Conservation (phyloP, 2,888 invertebrate genomes). For the Diplolepis rosae region DNA sequence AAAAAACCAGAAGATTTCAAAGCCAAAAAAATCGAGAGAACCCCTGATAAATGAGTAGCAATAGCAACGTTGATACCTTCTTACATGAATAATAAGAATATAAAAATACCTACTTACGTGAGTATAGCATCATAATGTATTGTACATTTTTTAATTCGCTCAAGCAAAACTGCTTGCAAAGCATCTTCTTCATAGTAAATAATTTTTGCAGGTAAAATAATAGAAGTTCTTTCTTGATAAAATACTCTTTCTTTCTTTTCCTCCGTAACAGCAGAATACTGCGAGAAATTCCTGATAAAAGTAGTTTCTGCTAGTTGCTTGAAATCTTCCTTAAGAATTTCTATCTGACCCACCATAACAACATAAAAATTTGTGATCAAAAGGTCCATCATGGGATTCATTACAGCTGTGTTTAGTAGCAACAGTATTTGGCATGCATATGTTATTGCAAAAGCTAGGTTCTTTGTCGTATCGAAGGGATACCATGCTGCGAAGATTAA, state of each 20-base stretch:
- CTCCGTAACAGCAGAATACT: no score
- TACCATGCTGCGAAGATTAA: background rate
- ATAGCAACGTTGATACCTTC: no score
- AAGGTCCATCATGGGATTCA: background rate
- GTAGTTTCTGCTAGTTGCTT: background rate
- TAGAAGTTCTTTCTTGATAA: no score
- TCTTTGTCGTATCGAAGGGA: background rate
- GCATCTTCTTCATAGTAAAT: background rate
- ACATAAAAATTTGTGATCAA: conserved; percentile 1
- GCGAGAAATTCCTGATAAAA: no score
- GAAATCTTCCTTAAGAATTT: conserved; percentile 16
- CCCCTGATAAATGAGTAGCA: no score
- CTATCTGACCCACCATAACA: background rate
- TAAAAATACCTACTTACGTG: background rate
- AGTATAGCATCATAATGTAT: background rate
- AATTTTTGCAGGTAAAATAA: background rate
- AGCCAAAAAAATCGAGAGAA: no score
- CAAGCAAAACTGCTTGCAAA: background rate
- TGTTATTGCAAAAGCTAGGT: background rate
- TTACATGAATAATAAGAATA: no score
- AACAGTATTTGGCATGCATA: background rate
- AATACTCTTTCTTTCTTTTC: no score
- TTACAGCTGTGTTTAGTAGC: background rate
- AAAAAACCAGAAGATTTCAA: no score
- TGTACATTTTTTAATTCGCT: background rate